phyloP scores from a whole-genome alignment of 2,797 vertebrate species.

The Danionella dracula region DNA sequence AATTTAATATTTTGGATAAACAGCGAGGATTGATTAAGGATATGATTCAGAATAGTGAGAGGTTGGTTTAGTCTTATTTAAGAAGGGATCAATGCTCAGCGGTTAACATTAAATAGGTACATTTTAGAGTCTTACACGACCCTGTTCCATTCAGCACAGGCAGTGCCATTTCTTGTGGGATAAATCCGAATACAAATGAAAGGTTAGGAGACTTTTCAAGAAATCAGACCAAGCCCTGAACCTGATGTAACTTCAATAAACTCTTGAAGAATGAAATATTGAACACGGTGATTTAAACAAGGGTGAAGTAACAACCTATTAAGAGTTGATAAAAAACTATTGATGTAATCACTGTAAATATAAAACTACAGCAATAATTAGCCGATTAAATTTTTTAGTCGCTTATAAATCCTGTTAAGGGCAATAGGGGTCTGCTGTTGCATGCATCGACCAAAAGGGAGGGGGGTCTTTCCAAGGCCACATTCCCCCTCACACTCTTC shows the following conservation, averaged over 20 bases:
- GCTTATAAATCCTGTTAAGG: too few species aligned
- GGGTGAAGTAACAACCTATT: too few species aligned
- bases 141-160: background rate
- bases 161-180: background rate
- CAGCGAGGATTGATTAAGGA: background rate
- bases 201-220: background rate
- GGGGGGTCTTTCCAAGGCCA: too few species aligned
- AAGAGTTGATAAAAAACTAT: too few species aligned
- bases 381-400: background rate
- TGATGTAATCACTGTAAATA: too few species aligned
- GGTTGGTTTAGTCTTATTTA: background rate
- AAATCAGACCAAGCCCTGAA: background rate
- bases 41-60: background rate
- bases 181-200: background rate
- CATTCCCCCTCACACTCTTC: too few species aligned
- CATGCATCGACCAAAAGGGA: too few species aligned
- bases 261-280: too few species aligned
- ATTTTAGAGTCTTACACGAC: background rate
- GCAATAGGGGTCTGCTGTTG: too few species aligned
- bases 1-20: background rate
- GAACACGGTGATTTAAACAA: too few species aligned
- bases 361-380: too few species aligned
- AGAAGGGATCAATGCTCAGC: background rate
- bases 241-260: slow-evolving; percentile 1
- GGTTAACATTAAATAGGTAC: background rate